phyloP scores from a whole-genome alignment of 2,888 invertebrate genomes.

The Oasisia sp. region DNA sequence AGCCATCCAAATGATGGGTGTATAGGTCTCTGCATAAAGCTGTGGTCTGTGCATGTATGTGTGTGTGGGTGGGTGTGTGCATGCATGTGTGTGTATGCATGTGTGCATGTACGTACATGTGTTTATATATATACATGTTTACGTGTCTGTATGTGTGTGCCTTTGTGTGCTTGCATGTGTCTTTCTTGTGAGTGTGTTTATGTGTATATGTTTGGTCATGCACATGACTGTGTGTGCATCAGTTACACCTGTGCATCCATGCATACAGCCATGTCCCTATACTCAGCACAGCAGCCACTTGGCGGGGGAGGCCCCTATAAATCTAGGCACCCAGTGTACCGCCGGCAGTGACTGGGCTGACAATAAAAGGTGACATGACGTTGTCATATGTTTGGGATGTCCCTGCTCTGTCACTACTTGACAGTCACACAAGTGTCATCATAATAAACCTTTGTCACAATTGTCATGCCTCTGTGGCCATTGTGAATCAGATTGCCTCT shows the following conservation, averaged over 20 bases:
- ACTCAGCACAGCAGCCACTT: no score
- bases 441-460: not conserved
- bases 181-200: not conserved
- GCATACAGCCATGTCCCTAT: not conserved
- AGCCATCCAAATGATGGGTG: not conserved
- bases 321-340: not conserved
- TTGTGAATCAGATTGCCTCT: not conserved
- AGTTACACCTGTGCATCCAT: constrained; percentile 8
- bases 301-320: not conserved
- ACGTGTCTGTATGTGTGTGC: not conserved
- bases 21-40: not conserved
- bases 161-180: not conserved
- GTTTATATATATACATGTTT: not conserved
- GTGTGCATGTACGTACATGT: not conserved
- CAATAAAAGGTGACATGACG: not conserved
- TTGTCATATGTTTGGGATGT: not conserved
- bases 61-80: constrained; percentile 24
- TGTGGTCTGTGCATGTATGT: constrained; percentile 20
- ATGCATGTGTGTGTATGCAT: constrained; percentile 25
- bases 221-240: not conserved
- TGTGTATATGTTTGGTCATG: constrained; percentile 17
- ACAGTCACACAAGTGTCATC: not conserved
- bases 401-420: not conserved
- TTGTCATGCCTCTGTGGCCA: not conserved
- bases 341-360: not conserved